phyloP scores from a whole-genome alignment of 2,113 vertebrate species.

The Etia nguti region DNA sequence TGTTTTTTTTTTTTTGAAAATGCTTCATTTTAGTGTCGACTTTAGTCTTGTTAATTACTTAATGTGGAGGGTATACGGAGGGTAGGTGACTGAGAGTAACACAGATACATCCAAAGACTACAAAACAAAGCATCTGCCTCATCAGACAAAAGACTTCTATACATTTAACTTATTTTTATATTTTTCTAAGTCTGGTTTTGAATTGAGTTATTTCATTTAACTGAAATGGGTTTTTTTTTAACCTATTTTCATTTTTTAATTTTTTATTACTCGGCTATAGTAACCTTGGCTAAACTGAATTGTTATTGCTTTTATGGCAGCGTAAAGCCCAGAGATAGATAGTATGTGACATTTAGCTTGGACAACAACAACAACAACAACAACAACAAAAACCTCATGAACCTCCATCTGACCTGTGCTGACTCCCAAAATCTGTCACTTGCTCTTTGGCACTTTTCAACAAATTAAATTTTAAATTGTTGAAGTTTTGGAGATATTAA shows the following conservation, averaged over 20 bases:
- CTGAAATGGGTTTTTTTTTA: background rate
- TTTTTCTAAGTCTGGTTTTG: background rate
- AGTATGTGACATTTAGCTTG: background rate
- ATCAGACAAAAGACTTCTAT: background rate
- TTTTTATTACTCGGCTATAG: background rate
- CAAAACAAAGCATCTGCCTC: background rate
- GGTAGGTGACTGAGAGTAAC: background rate
- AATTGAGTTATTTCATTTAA: background rate
- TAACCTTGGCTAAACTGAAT: background rate
- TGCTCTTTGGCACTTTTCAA: background rate
- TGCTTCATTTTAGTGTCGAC: background rate
- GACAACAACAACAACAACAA: background rate
- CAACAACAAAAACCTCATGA: background rate
- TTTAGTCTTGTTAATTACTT: background rate
- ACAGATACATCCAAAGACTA: background rate
- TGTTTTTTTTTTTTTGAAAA: background rate
- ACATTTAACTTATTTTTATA: background rate
- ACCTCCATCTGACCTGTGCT: background rate
- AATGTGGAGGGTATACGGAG: background rate
- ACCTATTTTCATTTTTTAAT: background rate
- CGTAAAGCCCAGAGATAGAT: background rate
- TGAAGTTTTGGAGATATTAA: background rate
- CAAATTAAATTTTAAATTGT: fast-evolving
- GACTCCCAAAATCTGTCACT: background rate
- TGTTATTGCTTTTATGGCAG: background rate